Percentiles rank a stretch among this genome's conserved stretches.
These are phyloP conservation scores for Mugil cephalus DNA, from an alignment of 2,113 vertebrate species.

Conservation along the genomic window DNA sequence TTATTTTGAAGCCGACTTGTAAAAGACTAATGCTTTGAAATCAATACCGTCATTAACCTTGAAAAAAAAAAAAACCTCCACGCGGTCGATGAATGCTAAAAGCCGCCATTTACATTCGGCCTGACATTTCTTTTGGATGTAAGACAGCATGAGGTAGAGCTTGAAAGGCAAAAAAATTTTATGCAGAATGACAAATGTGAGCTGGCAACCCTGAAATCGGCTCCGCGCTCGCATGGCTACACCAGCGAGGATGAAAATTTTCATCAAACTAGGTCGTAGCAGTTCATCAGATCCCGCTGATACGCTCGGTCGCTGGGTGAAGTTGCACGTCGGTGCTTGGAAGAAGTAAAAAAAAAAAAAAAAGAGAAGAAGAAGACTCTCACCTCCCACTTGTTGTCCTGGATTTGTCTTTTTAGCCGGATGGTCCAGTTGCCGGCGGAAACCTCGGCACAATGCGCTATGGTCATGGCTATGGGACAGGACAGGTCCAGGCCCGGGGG, in stretches of 20 bases:
- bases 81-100: constrained; percentile 36
- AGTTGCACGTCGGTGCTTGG: constrained; percentile 6
- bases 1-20: not conserved
- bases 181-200: constrained; percentile 57
- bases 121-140: constrained; percentile 48
- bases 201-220: constrained; percentile 66
- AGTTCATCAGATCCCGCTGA: constrained; percentile 42
- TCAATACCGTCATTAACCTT: constrained; percentile 32
- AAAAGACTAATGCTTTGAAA: constrained; percentile 25
- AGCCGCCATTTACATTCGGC: constrained; percentile 40
- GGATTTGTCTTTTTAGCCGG: constrained; percentile 87
- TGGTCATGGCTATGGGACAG: constrained; percentile 90
- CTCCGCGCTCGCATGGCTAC: constrained; percentile 55
- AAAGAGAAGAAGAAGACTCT: constrained; percentile 46
- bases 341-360: too few species aligned
- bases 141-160: constrained; percentile 46
- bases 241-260: constrained; percentile 46
- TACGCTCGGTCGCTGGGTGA: constrained; percentile 22
- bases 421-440: constrained; percentile 90
- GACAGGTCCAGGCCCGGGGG: constrained; percentile 87
- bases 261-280: constrained; percentile 47
- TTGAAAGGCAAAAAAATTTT: constrained; percentile 44
- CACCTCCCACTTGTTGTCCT: constrained; percentile 94
- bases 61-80: constrained; percentile 11
- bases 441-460: constrained; percentile 90